Evolutionary conservation across 2,888 invertebrate genomes (phyloP).

Genomic region (Nomada fucata): DNA sequence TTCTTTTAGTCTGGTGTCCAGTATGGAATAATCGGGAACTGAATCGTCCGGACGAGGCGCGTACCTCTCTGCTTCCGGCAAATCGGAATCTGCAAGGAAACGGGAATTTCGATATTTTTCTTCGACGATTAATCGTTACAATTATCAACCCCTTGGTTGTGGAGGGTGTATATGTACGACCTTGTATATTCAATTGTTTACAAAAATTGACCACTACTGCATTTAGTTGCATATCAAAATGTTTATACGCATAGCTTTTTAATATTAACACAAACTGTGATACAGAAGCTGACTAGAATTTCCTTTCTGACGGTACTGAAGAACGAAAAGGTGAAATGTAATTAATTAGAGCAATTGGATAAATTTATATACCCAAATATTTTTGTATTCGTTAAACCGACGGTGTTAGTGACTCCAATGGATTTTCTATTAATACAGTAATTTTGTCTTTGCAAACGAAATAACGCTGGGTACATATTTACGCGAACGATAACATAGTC

Average conservation of each 20-base stretch:
- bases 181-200: no score
- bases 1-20: slow-evolving; percentile 88
- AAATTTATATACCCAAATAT: not conserved
- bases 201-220: no score
- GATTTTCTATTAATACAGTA: not conserved
- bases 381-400: not conserved
- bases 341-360: not conserved
- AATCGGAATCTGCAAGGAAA: slow-evolving; percentile 77
- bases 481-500: not conserved
- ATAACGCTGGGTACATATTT: not conserved
- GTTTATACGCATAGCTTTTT: no score
- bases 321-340: no score
- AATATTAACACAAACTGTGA: no score
- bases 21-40: slow-evolving; percentile 88
- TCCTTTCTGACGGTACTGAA: no score
- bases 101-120: not conserved
- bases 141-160: no score
- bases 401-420: no score
- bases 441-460: not conserved
- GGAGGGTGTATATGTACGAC: no score
- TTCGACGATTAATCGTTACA: not conserved
- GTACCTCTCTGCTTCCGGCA: slow-evolving; percentile 80
- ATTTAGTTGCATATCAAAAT: no score
- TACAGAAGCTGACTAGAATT: no score
- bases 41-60: slow-evolving; percentile 85